phyloP scores from a whole-genome alignment of 2,113 vertebrate genomes.

The Oceanites oceanicus region DNA sequence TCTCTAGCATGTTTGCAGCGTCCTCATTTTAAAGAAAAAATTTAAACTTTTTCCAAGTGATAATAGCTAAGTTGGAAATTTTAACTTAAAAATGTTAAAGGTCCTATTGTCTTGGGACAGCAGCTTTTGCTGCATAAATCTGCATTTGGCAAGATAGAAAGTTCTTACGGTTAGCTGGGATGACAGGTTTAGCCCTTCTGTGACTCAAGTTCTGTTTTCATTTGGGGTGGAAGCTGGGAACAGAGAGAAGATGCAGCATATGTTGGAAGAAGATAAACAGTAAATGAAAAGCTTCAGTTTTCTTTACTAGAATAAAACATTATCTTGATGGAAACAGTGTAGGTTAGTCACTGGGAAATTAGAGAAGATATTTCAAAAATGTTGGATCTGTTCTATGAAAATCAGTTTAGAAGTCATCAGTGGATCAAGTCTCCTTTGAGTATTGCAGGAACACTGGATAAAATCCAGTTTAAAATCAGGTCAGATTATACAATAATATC shows the following conservation, averaged over 20 bases:
- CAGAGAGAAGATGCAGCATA: background rate
- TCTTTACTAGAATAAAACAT: constrained; percentile 11
- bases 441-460: constrained; percentile 46
- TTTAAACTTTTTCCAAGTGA: background rate
- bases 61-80: background rate
- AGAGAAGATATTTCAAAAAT: constrained; percentile 38
- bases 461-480: constrained; percentile 44
- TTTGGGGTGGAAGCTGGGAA: background rate
- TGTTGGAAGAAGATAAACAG: background rate
- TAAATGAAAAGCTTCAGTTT: background rate
- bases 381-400: background rate
- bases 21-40: background rate
- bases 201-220: background rate
- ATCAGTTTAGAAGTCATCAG: constrained; percentile 36
- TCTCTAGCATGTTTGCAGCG: background rate
- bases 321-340: background rate
- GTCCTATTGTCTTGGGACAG: background rate
- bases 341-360: constrained; percentile 41
- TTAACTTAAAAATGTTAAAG: background rate
- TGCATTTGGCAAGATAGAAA: background rate
- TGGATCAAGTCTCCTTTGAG: constrained; percentile 16
- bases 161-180: background rate
- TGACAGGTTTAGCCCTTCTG: background rate
- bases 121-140: background rate
- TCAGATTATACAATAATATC: constrained; percentile 27